Percentiles rank a stretch among this genome's conserved stretches.
Evolutionary conservation across 2,888 invertebrate genomes (phyloP).

Genomic region (Callyntrura guangdongensis): DNA sequence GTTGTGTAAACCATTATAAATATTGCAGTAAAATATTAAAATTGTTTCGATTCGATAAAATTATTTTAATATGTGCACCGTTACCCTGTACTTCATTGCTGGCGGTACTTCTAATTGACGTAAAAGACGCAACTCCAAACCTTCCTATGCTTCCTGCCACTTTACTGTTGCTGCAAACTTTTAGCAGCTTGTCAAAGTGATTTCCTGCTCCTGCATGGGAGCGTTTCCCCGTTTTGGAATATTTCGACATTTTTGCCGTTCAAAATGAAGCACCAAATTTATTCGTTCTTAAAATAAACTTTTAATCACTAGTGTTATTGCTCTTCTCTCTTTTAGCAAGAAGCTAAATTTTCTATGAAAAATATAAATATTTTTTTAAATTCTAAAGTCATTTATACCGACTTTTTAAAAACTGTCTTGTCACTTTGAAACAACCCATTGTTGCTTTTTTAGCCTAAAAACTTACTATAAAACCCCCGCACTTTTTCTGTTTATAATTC

Average conservation of each 20-base stretch:
- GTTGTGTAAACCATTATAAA: not conserved
- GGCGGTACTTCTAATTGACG: constrained; percentile 92
- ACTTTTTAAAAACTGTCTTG: not conserved
- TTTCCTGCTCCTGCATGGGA: constrained; percentile 85
- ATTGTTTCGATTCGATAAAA: not conserved
- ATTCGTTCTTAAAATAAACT: not conserved
- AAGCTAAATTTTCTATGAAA: not conserved
- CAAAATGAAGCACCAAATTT: constrained; percentile 4
- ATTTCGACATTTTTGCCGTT: constrained; percentile 82
- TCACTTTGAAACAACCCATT: constrained; percentile 3
- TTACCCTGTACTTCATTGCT: constrained; percentile 88
- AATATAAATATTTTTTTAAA: not conserved
- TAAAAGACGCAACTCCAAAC: constrained; percentile 98
- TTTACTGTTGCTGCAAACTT: constrained; percentile 93
- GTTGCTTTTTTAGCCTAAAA: not conserved
- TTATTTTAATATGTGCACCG: not conserved
- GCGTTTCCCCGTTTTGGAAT: constrained; percentile 81
- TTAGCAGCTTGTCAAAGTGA: constrained; percentile 89
- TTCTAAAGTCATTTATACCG: not conserved
- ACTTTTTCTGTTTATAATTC: too few relatives aligned
- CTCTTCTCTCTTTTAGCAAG: constrained; percentile 32
- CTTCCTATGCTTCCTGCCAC: constrained; percentile 96
- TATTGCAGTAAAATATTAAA: not conserved
- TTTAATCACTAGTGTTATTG: not conserved
- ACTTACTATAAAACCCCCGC: too few relatives aligned